A percentile compares a stretch with the other conserved stretches of the same genome.
These are phyloP conservation scores for Dicrurus megarhynchus DNA, from an alignment of 2,113 vertebrate genomes.

Conservation along the genomic window DNA sequence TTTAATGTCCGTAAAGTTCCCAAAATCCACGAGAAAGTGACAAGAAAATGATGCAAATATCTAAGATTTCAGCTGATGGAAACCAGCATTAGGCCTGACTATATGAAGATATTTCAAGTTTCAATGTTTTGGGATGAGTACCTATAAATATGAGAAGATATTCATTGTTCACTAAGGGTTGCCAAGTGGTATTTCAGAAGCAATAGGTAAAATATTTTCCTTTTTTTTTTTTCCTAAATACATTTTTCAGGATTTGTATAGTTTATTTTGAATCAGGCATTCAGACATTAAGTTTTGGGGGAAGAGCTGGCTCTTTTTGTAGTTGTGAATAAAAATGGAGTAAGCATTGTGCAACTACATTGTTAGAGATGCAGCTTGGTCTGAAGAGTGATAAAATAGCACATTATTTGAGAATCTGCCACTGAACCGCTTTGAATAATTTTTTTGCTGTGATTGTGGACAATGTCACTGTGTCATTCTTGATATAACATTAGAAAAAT, in stretches of 20 bases:
- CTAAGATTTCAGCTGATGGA: not conserved
- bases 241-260: not conserved
- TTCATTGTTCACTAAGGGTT: not conserved
- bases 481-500: not conserved
- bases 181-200: accelerated
- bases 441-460: not conserved
- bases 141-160: not conserved
- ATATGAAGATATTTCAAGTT: not conserved
- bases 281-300: not conserved
- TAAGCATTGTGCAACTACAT: accelerated
- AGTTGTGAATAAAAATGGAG: not conserved
- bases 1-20: not conserved
- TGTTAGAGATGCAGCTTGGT: not conserved
- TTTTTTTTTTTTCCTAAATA: not conserved
- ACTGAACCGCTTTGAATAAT: not conserved
- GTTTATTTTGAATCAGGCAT: not conserved
- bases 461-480: not conserved
- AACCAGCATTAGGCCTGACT: not conserved
- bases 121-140: not conserved
- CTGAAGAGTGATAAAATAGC: not conserved
- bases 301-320: not conserved
- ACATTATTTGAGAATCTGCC: not conserved
- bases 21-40: not conserved
- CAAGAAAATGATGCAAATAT: not conserved
- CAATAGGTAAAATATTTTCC: not conserved